Conservation (phyloP, 1,140 invertebrate genomes). For the Metopolophium dirhodum region DNA sequence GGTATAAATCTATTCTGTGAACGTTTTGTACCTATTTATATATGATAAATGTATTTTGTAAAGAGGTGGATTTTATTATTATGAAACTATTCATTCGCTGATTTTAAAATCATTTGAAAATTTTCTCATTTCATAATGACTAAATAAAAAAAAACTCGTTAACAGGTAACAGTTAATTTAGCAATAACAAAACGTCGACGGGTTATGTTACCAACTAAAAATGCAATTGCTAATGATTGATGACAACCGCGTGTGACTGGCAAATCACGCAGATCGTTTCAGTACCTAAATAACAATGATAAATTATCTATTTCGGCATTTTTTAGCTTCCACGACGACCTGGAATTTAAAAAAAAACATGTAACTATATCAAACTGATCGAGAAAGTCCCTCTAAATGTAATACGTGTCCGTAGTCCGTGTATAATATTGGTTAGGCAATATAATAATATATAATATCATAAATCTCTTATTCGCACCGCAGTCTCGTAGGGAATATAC, state of each 20-base stretch:
- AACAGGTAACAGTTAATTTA: not conserved
- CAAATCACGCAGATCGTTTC: not conserved
- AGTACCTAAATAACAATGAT: not conserved
- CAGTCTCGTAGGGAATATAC: not conserved
- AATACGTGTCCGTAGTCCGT: not conserved
- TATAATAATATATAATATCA: not conserved
- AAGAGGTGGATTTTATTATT: not conserved
- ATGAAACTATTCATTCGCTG: not conserved
- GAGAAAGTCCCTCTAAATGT: not conserved
- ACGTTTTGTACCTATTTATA: not conserved
- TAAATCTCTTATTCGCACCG: not conserved
- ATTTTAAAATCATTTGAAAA: not conserved
- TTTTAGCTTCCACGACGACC: not conserved
- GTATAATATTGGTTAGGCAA: not conserved
- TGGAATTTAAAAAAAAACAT: not conserved
- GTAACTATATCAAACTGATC: not conserved
- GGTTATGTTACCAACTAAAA: not conserved
- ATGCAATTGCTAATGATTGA: not conserved
- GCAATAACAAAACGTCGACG: not conserved
- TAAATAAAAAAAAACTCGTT: not conserved
- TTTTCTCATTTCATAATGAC: not conserved
- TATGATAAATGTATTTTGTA: not conserved
- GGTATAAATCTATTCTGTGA: not conserved
- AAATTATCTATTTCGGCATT: not conserved
- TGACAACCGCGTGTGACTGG: not conserved